Percentiles rank a stretch among this genome's conserved stretches.
Conservation (phyloP, 2,113 vertebrate genomes). For the Tachysurus vachellii region DNA sequence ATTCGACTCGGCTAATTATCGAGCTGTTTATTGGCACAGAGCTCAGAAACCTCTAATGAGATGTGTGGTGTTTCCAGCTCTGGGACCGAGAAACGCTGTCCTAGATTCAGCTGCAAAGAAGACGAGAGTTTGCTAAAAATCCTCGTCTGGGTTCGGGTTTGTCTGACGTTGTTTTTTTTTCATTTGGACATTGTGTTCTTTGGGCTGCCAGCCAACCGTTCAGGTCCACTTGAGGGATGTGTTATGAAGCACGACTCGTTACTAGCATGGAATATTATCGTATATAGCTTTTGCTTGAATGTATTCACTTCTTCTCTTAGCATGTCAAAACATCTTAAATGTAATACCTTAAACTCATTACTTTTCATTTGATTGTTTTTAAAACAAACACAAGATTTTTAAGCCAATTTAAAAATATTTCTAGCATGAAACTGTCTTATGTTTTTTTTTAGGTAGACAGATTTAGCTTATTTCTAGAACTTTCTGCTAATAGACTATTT, state of each 20-base stretch:
- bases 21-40: constrained; percentile 9
- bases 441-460: too few relatives aligned
- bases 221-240: neutral
- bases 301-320: too few relatives aligned
- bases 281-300: neutral
- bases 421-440: too few relatives aligned
- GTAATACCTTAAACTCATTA: too few relatives aligned
- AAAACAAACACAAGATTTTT: too few relatives aligned
- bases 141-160: neutral
- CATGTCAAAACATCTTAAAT: too few relatives aligned
- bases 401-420: too few relatives aligned
- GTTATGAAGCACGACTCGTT: neutral
- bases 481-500: too few relatives aligned
- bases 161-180: neutral
- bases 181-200: neutral
- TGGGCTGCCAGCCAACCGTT: neutral
- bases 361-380: too few relatives aligned
- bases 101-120: neutral
- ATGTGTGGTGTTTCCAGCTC: neutral
- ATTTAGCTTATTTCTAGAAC: too few relatives aligned
- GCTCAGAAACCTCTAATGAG: neutral
- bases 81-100: neutral
- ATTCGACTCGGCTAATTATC: neutral
- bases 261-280: neutral
- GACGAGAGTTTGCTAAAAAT: neutral